phyloP scores from a whole-genome alignment of 2,797 vertebrate genomes.

The Thripadectes ignobilis region DNA sequence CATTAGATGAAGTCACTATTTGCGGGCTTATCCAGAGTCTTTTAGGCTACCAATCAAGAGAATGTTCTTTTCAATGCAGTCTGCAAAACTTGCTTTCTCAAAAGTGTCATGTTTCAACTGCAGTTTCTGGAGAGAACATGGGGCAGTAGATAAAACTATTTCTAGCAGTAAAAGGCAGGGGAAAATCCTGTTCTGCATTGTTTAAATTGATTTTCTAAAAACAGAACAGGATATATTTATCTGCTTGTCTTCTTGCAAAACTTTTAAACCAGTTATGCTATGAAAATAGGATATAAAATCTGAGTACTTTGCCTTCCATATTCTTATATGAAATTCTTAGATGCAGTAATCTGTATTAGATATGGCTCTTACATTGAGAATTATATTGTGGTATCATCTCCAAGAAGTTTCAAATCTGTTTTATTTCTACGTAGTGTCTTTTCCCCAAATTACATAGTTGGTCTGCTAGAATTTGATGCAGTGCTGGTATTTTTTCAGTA shows the following conservation, averaged over 20 bases:
- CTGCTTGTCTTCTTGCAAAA: background rate
- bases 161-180: background rate
- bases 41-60: background rate
- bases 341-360: background rate
- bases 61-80: background rate
- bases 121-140: background rate
- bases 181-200: background rate
- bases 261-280: background rate
- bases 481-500: background rate
- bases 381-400: background rate
- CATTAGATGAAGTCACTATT: background rate
- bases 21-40: background rate
- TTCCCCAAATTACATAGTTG: background rate
- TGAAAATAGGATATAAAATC: background rate
- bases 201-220: background rate
- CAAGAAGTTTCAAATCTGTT: background rate
- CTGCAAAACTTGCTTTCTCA: background rate
- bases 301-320: background rate
- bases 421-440: background rate
- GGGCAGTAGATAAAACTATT: background rate
- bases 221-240: background rate
- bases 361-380: background rate
- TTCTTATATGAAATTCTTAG: background rate
- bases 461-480: background rate
- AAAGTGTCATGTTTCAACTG: background rate